These are phyloP conservation scores for Philantomba maxwellii DNA, from an alignment of 2,113 vertebrate species.

Conservation along the genomic window DNA sequence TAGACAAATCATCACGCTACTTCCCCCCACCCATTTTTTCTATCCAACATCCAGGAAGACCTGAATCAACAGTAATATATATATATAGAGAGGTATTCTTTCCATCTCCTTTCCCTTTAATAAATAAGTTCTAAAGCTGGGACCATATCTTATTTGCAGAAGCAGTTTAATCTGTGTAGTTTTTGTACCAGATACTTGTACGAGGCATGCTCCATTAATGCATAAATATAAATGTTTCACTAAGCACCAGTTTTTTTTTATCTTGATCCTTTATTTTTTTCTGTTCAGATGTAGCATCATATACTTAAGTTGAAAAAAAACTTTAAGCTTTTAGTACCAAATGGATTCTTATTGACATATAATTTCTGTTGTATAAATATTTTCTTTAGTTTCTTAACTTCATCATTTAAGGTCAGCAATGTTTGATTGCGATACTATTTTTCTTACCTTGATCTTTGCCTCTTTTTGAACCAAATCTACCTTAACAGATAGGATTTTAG, in stretches of 20 bases:
- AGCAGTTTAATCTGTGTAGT: neutral
- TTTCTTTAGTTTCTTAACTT: neutral
- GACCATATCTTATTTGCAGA: neutral
- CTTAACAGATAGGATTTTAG: slow-evolving; percentile 37
- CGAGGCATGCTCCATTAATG: neutral
- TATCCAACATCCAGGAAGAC: neutral
- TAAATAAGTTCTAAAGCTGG: neutral
- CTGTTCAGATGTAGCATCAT: neutral
- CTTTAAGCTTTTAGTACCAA: neutral
- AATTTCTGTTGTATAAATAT: neutral
- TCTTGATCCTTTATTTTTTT: neutral
- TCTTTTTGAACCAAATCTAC: slow-evolving; percentile 35
- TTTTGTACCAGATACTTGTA: neutral
- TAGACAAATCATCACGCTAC: neutral
- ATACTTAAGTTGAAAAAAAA: neutral
- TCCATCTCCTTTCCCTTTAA: neutral
- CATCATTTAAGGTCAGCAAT: neutral
- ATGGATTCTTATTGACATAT: neutral
- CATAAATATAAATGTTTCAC: neutral
- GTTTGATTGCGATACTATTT: neutral
- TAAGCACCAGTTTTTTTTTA: neutral
- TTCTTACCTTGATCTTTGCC: slow-evolving; percentile 27
- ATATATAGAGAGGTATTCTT: no score
- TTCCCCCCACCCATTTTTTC: neutral
- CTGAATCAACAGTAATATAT: neutral